Conservation (phyloP, 2,888 invertebrate species). For the Drosophila siamana region DNA sequence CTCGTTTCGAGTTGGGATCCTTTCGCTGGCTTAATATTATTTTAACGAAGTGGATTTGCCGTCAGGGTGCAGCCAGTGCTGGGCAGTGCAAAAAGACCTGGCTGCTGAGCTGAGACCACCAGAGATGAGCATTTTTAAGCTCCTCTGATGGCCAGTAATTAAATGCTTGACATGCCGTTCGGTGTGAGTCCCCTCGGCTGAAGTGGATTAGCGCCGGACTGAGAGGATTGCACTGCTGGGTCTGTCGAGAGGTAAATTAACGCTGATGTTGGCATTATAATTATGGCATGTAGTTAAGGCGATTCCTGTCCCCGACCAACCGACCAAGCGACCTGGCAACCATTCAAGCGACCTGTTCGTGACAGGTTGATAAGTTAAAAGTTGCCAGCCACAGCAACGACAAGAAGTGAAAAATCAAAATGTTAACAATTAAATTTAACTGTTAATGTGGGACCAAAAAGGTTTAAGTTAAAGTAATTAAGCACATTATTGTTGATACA, state of each 20-base stretch:
- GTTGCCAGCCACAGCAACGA: neutral
- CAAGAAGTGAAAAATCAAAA: constrained; percentile 34
- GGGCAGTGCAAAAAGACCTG: neutral
- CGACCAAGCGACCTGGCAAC: too few relatives aligned
- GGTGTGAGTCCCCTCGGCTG: constrained; percentile 51
- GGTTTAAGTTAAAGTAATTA: constrained; percentile 11
- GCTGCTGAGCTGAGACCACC: too few relatives aligned
- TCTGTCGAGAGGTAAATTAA: constrained; percentile 62
- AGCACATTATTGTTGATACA: constrained; percentile 16
- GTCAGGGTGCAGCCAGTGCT: constrained; percentile 16
- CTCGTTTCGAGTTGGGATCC: constrained; percentile 32
- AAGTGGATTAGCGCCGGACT: constrained; percentile 46
- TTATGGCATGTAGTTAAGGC: constrained; percentile 69
- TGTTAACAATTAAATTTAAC: constrained; percentile 43
- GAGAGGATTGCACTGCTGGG: constrained; percentile 21
- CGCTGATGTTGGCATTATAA: constrained; percentile 74
- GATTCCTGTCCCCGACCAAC: constrained; percentile 35
- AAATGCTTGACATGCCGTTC: constrained; percentile 75
- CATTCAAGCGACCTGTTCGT: constrained; percentile 19
- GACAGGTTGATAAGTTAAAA: constrained; percentile 41
- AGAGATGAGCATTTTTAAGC: constrained; percentile 59
- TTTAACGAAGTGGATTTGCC: constrained; percentile 71
- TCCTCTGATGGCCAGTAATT: constrained; percentile 75
- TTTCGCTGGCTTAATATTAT: constrained; percentile 69
- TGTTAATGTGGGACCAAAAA: neutral